Evolutionary conservation across 2,113 vertebrate species (phyloP), one percentile per base, ranked within the genome.

Genomic region (Burhinus oedicnemus): DNA sequence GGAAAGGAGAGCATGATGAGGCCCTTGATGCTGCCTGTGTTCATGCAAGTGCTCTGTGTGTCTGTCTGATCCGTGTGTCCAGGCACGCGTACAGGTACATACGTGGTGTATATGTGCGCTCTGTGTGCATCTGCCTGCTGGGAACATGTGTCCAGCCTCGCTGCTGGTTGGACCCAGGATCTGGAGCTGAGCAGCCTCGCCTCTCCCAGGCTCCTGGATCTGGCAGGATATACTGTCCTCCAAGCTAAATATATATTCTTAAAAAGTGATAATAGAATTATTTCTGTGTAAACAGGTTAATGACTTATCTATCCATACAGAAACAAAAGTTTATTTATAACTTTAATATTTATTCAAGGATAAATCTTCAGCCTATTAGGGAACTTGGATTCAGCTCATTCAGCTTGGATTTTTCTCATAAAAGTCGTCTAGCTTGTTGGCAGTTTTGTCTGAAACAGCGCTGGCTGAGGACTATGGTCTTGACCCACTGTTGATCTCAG

Each of bases 51-150:
- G 20, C 38, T 27, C 29, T 5, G 5, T 11, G 8, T 32, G 26
- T 40, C 42, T 29, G 16, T 14, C 27, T 20, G 61, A 20, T 13
- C 26, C 0, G 0, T 51, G 64, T 15, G 23, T 32, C 27, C 2
- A 2, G 15, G 15, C 16, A 34, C 0, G 0, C 7, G 5, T 38
- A 32, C 2, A 42, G 14, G 34, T 55, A n/a, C 2, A 1, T 27
- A 25, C 0, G 3, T 13, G 36, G 40, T 15, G 10, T 13, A 12
- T n/a, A 18, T 0, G 0, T 7, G 32, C 10, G 25, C 12, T 19
- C 25, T 12, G 5, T 26, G 29, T 52, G 34, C 1, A 2, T 38
- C 47, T 69, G 42, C 70, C 60, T 57, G 36, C 60, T 38, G 29
- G 13, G 45, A 89, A 70, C 1, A 1, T 4, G 12, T 9, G 17